Conservation (phyloP, 2,113 vertebrate genomes). For the Pangasianodon hypophthalmus region DNA sequence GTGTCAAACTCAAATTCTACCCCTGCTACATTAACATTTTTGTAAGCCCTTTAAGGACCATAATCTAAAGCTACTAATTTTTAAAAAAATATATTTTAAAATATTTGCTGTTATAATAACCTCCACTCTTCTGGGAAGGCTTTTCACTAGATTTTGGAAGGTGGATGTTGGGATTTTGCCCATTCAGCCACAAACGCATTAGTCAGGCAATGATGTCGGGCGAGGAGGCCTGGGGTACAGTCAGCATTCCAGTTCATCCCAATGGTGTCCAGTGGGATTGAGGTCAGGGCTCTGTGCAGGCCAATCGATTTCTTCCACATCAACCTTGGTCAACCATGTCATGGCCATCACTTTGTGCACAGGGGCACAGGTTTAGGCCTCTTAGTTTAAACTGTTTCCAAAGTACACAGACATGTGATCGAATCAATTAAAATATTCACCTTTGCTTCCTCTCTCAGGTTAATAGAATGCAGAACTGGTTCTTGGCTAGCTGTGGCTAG, state of each 20-base stretch:
- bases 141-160: not conserved
- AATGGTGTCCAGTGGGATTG: not conserved
- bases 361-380: no score
- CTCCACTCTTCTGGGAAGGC: no score
- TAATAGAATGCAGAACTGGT: not conserved
- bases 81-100: no score
- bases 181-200: not conserved
- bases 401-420: not conserved
- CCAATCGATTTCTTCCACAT: not conserved
- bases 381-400: not conserved
- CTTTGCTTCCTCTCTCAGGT: not conserved
- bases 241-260: not conserved
- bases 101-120: no score
- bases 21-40: not conserved
- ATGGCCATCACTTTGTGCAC: not conserved
- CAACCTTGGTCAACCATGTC: not conserved
- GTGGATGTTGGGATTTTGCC: not conserved
- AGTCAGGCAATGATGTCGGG: not conserved
- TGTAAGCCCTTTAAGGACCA: not conserved
- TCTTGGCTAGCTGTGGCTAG: not conserved
- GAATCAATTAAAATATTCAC: not conserved
- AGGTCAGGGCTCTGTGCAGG: not conserved
- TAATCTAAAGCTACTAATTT: no score
- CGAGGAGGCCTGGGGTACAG: no score
- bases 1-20: not conserved